Base-by-base conservation (phyloP, 2,888 invertebrate genomes). In the Caenorhabditis plicata region DNA sequence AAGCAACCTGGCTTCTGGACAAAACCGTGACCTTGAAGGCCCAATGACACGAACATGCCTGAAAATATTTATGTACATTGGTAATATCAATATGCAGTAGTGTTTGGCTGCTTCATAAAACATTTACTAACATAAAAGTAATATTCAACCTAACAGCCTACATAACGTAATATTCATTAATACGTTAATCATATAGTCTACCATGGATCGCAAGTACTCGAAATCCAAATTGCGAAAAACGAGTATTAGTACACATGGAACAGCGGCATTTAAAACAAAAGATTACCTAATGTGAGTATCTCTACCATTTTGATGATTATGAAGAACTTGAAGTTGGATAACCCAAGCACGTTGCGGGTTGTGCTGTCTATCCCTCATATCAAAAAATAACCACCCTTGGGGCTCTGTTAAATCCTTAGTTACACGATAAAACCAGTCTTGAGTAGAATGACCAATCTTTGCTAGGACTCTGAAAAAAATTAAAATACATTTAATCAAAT, bases 241-340 rank as follows among this genome's bases (percentile, higher is more conserved):
- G 13, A 27, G 13, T 27, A 27, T 7, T 27, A 27, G 29, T 27
- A 9, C 29, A 7, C 29, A 13, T 27, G 29, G 29, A 27, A 9
- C 29, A 27, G 4, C 13, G 42, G 44, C 20, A 15, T 36, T 31
- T 39, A 23, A 4, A 52, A 19, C 35, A 43, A 23, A 42, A 35
- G 32, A 17, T 83, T 93, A 93, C 47, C 96, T 86, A 87, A 98
- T 90, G 80, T 98, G 98, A 1, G 96, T 96, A 81, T 98, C 98
- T 62, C 98, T 85, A 3, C 98, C 98, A 84, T 96, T 98, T 82
- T 98, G 98, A 83, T 98, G 98, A 83, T 99, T 99, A 73, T 92
- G 92, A 39, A 95, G 87, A 1, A 95, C 91, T 17, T 93, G 93
- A 72, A 95, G 90, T 83, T 95, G 94, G 47, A 95, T 88, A 90